Evolutionary conservation across 92 coral and sea anemone species (phyloP).

Genomic region (Zoanthus sociatus): DNA sequence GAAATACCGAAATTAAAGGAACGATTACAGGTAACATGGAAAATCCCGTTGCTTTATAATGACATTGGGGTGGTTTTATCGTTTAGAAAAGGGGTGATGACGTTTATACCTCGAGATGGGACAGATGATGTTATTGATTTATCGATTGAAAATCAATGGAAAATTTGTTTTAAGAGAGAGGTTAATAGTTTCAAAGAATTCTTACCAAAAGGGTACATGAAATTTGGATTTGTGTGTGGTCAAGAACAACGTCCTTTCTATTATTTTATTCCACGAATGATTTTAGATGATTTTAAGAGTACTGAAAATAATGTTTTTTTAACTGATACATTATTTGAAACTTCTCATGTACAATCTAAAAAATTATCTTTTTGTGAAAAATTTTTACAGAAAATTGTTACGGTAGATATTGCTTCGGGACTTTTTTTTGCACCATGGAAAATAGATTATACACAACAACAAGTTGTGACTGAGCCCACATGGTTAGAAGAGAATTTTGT

Average conservation of each 20-base stretch:
- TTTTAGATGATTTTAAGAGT: too few species aligned
- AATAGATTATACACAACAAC: too few species aligned
- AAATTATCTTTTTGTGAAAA: not conserved
- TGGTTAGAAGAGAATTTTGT: not conserved
- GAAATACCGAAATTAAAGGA: not conserved
- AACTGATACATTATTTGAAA: too few species aligned
- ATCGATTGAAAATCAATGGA: not conserved
- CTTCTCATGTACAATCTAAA: too few species aligned
- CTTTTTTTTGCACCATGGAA: not conserved
- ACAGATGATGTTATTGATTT: not conserved
- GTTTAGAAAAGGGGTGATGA: not conserved
- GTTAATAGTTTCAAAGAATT: not conserved
- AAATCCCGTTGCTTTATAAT: not conserved
- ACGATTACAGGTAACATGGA: not conserved
- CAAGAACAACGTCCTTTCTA: not conserved
- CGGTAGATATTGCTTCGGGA: not conserved
- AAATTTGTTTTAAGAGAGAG: not conserved
- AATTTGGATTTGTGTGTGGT: not conserved
- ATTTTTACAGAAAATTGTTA: too few species aligned
- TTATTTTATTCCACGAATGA: not conserved
- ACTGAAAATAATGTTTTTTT: not conserved
- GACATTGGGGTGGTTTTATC: not conserved
- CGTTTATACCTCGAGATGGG: constrained; percentile 8
- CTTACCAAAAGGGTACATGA: not conserved
- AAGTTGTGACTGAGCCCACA: not conserved